Percentiles rank a stretch among this genome's conserved stretches.
Evolutionary conservation across 2,888 invertebrate genomes (phyloP).

Genomic region (Cataglyphis cursor): DNA sequence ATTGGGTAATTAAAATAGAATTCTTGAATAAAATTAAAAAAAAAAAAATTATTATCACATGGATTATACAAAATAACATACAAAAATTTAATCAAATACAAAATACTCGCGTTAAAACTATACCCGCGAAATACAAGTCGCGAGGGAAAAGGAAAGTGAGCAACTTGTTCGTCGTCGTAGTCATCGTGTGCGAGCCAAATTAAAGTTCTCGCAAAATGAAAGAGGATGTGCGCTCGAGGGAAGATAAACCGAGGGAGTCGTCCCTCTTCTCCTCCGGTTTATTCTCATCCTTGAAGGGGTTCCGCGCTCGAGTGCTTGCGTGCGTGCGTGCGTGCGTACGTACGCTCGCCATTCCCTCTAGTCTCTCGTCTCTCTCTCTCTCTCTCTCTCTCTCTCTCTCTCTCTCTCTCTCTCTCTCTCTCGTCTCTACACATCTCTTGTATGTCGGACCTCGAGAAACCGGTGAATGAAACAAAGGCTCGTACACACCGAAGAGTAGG

Average conservation of each 20-base stretch:
- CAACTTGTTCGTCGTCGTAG: background rate
- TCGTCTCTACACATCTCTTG: slow-evolving; percentile 49
- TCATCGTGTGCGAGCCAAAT: slow-evolving; percentile 25
- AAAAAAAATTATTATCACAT: background rate
- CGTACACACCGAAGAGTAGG: slow-evolving; percentile 47
- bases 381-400: background rate
- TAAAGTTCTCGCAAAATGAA: slow-evolving; percentile 45
- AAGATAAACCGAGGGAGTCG: slow-evolving; percentile 39
- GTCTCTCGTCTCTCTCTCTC: no score
- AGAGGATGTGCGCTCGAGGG: slow-evolving; percentile 47
- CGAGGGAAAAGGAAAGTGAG: background rate
- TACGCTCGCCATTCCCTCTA: slow-evolving; percentile 61
- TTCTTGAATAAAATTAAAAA: background rate
- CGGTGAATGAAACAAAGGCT: slow-evolving; percentile 80
- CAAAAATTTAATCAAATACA: background rate
- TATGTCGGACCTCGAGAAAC: slow-evolving; percentile 45
- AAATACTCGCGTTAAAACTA: slow-evolving; percentile 7
- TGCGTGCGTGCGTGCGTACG: slow-evolving; percentile 63
- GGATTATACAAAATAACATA: background rate
- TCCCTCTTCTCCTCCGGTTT: slow-evolving; percentile 37
- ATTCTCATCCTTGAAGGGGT: slow-evolving; percentile 69
- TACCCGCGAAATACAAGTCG: background rate
- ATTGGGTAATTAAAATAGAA: background rate
- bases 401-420: no score
- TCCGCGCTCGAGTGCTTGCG: slow-evolving; percentile 72